Evolutionary conservation across 2,888 invertebrate genomes (phyloP).

Genomic region (Acrocera orbiculus): DNA sequence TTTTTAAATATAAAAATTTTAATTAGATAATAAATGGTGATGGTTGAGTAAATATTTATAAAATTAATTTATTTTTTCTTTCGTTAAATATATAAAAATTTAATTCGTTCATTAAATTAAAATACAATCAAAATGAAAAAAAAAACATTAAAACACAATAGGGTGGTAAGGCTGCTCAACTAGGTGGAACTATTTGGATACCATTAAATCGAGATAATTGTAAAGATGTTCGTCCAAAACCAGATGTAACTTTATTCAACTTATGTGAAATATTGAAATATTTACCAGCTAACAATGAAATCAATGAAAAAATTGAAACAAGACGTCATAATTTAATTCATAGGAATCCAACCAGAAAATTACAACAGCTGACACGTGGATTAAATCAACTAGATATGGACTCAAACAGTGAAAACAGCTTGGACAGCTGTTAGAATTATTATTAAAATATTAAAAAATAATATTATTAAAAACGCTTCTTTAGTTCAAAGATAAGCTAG

Average conservation of each 20-base stretch:
- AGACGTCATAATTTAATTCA: not conserved
- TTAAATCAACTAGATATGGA: conserved; percentile 24
- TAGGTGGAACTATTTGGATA: conserved; percentile 68
- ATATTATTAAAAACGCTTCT: too few species aligned
- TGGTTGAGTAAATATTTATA: too few species aligned
- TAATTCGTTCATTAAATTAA: too few species aligned
- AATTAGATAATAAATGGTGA: too few species aligned
- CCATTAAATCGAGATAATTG: conserved; percentile 32
- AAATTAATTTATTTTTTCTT: too few species aligned
- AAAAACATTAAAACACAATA: conserved; percentile 15
- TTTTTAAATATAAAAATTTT: too few species aligned
- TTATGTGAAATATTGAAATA: conserved; percentile 24
- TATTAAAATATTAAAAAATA: too few species aligned
- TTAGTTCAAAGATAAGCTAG: too few species aligned
- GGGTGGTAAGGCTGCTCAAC: conserved; percentile 59
- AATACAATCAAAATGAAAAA: conserved; percentile 4
- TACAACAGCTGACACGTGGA: conserved; percentile 7
- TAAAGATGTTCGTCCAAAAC: conserved; percentile 15
- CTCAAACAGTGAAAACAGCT: conserved; percentile 29
- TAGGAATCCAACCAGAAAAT: too few species aligned
- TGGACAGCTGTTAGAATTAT: conserved; percentile 25
- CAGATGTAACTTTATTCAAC: conserved; percentile 23
- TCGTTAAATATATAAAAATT: too few species aligned
- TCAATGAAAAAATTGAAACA: not conserved
- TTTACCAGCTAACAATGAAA: conserved; percentile 16